phyloP scores from a whole-genome alignment of 2,113 vertebrate species.

The Phocoena sinus region DNA sequence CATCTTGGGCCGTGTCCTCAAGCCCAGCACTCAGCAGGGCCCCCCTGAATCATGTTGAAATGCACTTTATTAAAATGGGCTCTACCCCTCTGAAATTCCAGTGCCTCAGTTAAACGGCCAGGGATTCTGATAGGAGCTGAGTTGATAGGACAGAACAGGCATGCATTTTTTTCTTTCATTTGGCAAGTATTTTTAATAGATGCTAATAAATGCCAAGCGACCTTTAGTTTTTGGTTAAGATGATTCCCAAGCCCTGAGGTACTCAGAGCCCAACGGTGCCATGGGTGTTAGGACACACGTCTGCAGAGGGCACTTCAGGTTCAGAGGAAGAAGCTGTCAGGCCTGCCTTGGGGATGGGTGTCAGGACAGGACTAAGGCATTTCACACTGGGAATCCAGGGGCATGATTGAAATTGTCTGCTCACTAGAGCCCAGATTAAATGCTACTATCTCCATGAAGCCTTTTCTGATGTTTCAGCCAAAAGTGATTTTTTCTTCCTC shows the following conservation, averaged over 20 bases:
- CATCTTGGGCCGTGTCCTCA: neutral
- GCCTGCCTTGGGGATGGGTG: too few relatives aligned
- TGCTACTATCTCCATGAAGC: neutral
- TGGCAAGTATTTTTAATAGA: neutral
- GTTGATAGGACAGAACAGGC: rapidly evolving
- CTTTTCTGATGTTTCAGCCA: neutral
- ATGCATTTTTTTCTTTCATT: neutral
- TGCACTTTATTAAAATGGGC: neutral
- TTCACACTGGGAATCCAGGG: too few relatives aligned
- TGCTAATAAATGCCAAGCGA: neutral
- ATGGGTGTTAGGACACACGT: rapidly evolving
- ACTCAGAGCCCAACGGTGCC: neutral
- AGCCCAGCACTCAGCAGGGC: neutral
- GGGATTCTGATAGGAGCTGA: rapidly evolving
- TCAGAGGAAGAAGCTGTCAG: rapidly evolving
- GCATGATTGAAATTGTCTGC: rapidly evolving
- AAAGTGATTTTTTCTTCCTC: neutral
- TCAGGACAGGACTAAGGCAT: too few relatives aligned
- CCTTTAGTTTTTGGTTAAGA: neutral
- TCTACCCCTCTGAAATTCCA: rapidly evolving
- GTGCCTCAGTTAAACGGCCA: rapidly evolving
- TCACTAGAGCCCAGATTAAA: neutral
- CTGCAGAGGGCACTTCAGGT: too few relatives aligned
- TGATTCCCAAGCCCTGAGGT: too few relatives aligned
- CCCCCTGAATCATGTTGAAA: rapidly evolving